Percentiles rank a stretch among this genome's conserved stretches.
Evolutionary conservation across 2,797 vertebrate species (phyloP).

Genomic region (Mus spretus): DNA sequence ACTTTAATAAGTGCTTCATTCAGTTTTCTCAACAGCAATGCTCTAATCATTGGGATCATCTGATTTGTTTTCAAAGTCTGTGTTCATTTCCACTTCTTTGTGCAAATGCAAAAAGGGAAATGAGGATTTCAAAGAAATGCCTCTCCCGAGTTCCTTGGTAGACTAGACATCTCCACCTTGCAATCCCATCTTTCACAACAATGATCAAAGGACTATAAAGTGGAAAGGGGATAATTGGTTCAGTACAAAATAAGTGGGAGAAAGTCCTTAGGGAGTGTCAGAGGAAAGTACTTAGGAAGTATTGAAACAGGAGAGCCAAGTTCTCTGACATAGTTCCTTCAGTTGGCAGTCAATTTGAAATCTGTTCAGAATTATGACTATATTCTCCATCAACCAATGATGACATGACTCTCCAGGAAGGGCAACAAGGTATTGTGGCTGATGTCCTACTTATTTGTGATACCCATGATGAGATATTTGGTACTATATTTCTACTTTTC

Average conservation of each 20-base stretch:
- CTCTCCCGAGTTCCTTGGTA: neutral
- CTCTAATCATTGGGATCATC: neutral
- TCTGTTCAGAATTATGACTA: neutral
- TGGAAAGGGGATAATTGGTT: neutral
- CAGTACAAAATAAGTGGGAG: neutral
- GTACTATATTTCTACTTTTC: neutral
- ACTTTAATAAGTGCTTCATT: slow-evolving; percentile 45
- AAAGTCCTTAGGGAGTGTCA: neutral
- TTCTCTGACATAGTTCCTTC: neutral
- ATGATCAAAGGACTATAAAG: neutral
- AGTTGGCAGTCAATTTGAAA: neutral
- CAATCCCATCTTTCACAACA: neutral
- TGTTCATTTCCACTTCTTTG: slow-evolving; percentile 41
- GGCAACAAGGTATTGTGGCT: neutral
- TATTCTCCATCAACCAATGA: neutral
- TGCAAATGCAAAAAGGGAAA: neutral
- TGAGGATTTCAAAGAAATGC: neutral
- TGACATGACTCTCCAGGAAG: neutral
- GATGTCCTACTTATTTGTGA: neutral
- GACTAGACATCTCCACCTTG: neutral
- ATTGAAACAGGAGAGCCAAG: neutral
- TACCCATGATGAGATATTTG: neutral
- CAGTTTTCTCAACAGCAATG: neutral
- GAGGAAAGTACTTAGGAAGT: neutral
- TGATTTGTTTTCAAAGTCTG: neutral